These are phyloP conservation scores for Actinia tenebrosa DNA, from an alignment of 64 coral and sea anemone genomes.

Conservation along the genomic window DNA sequence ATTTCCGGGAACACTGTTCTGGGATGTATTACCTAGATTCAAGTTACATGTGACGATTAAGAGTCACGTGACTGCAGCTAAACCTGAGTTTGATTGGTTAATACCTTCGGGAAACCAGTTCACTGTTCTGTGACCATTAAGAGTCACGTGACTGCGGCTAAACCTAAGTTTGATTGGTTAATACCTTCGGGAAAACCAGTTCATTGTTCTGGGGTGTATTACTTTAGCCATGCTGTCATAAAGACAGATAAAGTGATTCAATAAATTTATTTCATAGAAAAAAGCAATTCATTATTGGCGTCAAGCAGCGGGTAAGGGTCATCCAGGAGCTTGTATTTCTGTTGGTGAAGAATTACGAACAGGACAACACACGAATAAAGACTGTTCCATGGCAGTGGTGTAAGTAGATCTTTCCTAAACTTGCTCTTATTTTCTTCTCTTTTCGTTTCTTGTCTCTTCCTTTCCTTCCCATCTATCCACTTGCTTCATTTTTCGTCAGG, in stretches of 20 bases:
- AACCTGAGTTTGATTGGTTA: no score
- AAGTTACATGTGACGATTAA: no score
- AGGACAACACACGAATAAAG: constrained; percentile 50
- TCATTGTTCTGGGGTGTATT: neutral
- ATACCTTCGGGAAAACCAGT: neutral
- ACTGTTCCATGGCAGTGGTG: constrained; percentile 54
- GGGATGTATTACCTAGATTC: no score
- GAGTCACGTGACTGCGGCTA: neutral
- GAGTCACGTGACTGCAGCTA: no score
- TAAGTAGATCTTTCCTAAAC: neutral
- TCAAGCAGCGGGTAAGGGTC: constrained; percentile 76
- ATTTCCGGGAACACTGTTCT: no score
- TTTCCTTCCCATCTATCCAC: neutral
- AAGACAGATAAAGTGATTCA: neutral
- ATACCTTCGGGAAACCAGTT: no score
- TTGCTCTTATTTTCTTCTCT: neutral
- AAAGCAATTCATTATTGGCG: constrained; percentile 67
- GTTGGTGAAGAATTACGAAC: constrained; percentile 84
- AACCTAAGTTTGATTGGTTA: neutral
- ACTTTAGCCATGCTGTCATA: neutral
- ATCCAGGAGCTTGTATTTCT: constrained; percentile 68
- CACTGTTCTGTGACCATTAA: no score
- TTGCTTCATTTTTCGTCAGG: neutral
- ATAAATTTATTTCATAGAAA: constrained; percentile 28
- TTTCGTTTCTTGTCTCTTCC: neutral